A percentile compares a stretch with the other conserved stretches of the same genome.
phyloP scores from a whole-genome alignment of 2,888 invertebrate genomes.

The Metopia argyrocephala region DNA sequence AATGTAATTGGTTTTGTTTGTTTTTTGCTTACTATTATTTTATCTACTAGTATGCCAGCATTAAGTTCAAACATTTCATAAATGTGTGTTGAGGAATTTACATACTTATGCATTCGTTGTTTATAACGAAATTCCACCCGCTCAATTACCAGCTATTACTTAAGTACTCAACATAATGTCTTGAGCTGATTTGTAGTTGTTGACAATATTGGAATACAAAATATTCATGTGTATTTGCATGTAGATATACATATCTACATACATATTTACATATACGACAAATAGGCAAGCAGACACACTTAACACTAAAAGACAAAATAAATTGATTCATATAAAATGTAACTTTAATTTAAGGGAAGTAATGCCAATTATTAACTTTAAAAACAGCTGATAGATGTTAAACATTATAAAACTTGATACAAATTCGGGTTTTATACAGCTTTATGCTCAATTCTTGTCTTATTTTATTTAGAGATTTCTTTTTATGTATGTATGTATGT shows the following conservation, averaged over 20 bases:
- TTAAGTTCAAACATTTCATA: neutral
- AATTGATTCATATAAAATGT: neutral
- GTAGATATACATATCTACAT: neutral
- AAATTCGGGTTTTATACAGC: no score
- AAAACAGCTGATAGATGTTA: no score
- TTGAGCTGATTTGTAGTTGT: conserved; percentile 38
- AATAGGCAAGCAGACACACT: neutral
- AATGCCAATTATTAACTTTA: neutral
- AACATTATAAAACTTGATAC: no score
- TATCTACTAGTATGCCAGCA: neutral
- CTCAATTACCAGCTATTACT: conserved; percentile 53
- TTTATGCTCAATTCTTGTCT: no score
- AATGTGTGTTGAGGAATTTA: conserved; percentile 8
- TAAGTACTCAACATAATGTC: conserved; percentile 50
- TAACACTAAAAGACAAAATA: neutral
- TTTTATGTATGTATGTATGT: no score
- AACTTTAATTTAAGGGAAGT: conserved; percentile 12
- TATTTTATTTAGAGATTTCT: no score
- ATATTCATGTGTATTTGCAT: neutral
- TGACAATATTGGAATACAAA: conserved; percentile 17
- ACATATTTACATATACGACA: neutral
- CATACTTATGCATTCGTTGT: conserved; percentile 18
- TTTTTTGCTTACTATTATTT: neutral
- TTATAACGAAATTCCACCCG: conserved; percentile 40
- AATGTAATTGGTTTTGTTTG: conserved; percentile 29